Base-by-base conservation (phyloP, 2,888 invertebrate species). In the Scelioninae gen. 1 region DNA sequence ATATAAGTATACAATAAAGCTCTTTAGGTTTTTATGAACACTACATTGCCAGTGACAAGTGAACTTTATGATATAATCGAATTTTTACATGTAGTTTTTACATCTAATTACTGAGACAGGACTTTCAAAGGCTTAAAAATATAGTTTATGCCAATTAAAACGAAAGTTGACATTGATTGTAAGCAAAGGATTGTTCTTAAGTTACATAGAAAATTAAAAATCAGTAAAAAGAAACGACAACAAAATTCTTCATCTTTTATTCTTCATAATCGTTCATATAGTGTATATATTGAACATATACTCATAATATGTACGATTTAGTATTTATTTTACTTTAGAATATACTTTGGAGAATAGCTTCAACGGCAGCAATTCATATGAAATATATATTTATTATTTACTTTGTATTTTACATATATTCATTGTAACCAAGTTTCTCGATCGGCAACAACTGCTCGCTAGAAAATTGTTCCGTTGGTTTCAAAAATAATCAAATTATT, bases 281-380 rank as follows among this genome's bases (percentile, higher is more conserved):
- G 43, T 65, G 69, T 71, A 62, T 56, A 74, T 75, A 32, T 69
- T 15, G 43, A 60, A 82, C 60, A 72, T 77, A 72, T 63, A 82
- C 69, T 71, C 76, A 87, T 84, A 85, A 87, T 86, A 82, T 86
- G 29, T 53, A 77, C 79, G 82, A 85, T 85, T 87, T 81, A 51
- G 79, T 84, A 86, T 88, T 88, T 89, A 89, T 87, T 86, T 87
- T 90, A 90, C 88, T 91, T 91, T 91, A 91, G 90, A 91, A 91
- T 91, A 89, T 91, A 89, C 86, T 90, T 89, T 89, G 88, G 88
- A 88, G 88, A 88, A 89, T 89, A 89, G 88, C 88, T 90, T 88
- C 86, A 86, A 88, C 91, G 90, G 90, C 90, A 90, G 90, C 91
- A 85, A 88, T 91, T 89, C 89, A 87, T 88, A 88, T 88, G 89